Conservation (phyloP, 1,140 invertebrate species). For the Diabrotica undecimpunctata region DNA sequence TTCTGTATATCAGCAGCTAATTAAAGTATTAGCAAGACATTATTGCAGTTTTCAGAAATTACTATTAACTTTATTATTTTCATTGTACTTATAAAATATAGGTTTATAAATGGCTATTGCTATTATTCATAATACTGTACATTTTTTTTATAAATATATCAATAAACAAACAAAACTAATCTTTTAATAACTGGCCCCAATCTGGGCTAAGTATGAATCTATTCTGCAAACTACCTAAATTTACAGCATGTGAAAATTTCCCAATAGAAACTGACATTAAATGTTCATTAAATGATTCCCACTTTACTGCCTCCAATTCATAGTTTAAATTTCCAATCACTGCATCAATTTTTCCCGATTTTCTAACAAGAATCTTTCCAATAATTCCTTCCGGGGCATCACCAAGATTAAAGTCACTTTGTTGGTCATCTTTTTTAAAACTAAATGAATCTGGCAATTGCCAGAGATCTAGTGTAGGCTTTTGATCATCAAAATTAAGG, state of each 20-base stretch:
- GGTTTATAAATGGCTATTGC: no score
- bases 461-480: conserved; percentile 2
- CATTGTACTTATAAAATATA: not conserved
- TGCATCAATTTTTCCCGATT: conserved; percentile 10
- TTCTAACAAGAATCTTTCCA: conserved; percentile 10
- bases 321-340: conserved; percentile 4
- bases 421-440: not conserved
- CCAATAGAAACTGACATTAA: conserved; percentile 8
- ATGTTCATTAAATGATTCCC: conserved; percentile 3
- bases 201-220: conserved; percentile 1
- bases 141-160: no score
- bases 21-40: no score
- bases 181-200: conserved; percentile 4
- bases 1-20: no score
- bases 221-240: conserved; percentile 3
- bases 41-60: no score
- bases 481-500: not conserved
- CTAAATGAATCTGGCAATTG: conserved; percentile 8
- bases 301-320: not conserved
- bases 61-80: no score
- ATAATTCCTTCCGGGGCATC: conserved; percentile 7
- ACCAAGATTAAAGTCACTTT: not conserved
- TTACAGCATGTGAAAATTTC: not conserved
- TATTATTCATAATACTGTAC: no score
- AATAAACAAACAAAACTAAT: no score